Evolutionary conservation across 1,140 invertebrate genomes (phyloP).

Genomic region (Drosophila grimshawi): DNA sequence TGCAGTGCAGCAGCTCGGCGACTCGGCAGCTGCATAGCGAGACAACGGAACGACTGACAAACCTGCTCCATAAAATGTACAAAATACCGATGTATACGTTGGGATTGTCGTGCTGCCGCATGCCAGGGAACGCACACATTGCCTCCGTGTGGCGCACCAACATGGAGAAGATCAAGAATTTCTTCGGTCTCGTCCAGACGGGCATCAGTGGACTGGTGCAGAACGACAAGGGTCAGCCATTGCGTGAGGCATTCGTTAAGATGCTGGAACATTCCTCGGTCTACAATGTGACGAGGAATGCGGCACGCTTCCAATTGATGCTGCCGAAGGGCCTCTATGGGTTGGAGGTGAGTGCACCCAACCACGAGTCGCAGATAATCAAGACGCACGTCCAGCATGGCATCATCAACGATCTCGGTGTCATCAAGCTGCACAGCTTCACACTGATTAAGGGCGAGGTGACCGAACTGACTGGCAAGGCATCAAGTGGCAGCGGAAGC

Average conservation of each 20-base stretch:
- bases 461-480: conserved; percentile 51
- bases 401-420: conserved; percentile 55
- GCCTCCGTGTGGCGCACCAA: conserved; percentile 91
- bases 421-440: conserved; percentile 49
- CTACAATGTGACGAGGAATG: conserved; percentile 88
- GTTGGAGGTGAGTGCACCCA: conserved; percentile 86
- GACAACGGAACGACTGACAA: conserved; percentile 84
- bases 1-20: conserved; percentile 64
- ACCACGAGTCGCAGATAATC: conserved; percentile 85
- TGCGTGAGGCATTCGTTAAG: conserved; percentile 89
- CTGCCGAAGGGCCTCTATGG: conserved; percentile 88
- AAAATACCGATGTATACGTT: conserved; percentile 86
- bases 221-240: conserved; percentile 87
- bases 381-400: conserved; percentile 81
- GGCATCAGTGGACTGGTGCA: conserved; percentile 90
- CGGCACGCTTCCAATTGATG: conserved; percentile 89
- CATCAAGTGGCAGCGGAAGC: conserved; percentile 3
- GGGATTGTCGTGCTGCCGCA: conserved; percentile 91
- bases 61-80: conserved; percentile 86
- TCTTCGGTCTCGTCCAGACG: conserved; percentile 86
- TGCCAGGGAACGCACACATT: conserved; percentile 88
- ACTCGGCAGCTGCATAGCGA: conserved; percentile 60
- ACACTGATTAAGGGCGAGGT: conserved; percentile 65
- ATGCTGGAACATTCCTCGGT: conserved; percentile 87
- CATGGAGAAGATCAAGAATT: conserved; percentile 89